A percentile compares a stretch with the other conserved stretches of the same genome.
Evolutionary conservation across 2,888 invertebrate genomes (phyloP).

Genomic region (Ormyrus thymus): DNA sequence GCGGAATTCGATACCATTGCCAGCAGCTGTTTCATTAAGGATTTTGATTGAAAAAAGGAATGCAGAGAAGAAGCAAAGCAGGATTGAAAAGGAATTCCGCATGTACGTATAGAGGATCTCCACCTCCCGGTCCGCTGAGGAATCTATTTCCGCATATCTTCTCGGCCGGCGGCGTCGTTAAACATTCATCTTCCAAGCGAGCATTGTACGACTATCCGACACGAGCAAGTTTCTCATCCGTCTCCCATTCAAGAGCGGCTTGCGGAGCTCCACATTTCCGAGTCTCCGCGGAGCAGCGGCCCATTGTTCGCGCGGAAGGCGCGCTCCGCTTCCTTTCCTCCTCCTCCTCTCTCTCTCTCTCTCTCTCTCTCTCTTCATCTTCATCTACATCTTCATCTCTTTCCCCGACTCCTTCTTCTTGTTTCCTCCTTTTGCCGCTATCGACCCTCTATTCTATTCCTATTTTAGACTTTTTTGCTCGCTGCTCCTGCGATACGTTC

Average conservation of each 20-base stretch:
- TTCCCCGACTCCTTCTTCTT: slow-evolving; percentile 16
- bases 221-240: slow-evolving; percentile 71
- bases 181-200: slow-evolving; percentile 67
- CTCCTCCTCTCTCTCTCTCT: slow-evolving; percentile 23
- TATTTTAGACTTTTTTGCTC: slow-evolving; percentile 42
- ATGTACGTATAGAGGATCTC: background rate
- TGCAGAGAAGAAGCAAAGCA: background rate
- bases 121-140: background rate
- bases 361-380: slow-evolving; percentile 8
- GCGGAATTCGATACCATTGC: too few relatives aligned
- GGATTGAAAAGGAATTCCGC: background rate
- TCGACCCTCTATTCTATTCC: slow-evolving; percentile 37
- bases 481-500: slow-evolving; percentile 27
- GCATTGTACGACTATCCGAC: slow-evolving; percentile 68
- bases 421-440: slow-evolving; percentile 51
- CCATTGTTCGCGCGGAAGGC: slow-evolving; percentile 45
- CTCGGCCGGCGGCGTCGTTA: slow-evolving; percentile 52
- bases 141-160: slow-evolving; percentile 57
- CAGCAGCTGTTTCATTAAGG: too few relatives aligned
- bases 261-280: slow-evolving; percentile 71
- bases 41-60: background rate
- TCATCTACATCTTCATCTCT: too few relatives aligned
- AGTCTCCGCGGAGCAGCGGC: slow-evolving; percentile 63
- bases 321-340: slow-evolving; percentile 43
- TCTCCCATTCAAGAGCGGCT: slow-evolving; percentile 68